Base-by-base conservation (phyloP, 2,888 invertebrate species). In the Phaedon cochleariae region DNA sequence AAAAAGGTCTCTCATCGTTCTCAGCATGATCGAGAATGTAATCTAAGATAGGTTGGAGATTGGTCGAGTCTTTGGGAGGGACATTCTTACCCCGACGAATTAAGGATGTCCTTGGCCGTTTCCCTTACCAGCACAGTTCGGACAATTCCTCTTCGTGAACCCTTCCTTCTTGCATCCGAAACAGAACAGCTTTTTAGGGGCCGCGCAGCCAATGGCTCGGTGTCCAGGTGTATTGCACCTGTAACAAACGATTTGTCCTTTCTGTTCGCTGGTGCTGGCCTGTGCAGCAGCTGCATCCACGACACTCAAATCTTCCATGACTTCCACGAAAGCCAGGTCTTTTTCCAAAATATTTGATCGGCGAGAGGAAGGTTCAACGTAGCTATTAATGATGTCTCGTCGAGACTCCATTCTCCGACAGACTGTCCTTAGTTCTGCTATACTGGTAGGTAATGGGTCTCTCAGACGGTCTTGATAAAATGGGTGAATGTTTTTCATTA, bases 401-500 rank as follows among this genome's bases (percentile, higher is more conserved):
- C n/a, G 3, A 6, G 41, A 3, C 9, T 41, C 41, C 41, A 41
- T 41, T 41, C n/a, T 41, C 3, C 59, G 45, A 20, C 48, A 48
- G 5, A 46, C 31, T 2, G 15, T n/a, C 1, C 59, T 26, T 3
- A 59, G 20, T 10, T 31, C 49, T 3, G 48, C 2, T 12, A 59
- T 0, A 3, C 15, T 20, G 1, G 31, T 29, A 20, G 34, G 49
- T 10, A 49, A 2, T 1, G 49, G 49, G 18, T 59, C 59, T n/a
- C 29, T 26, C 1, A 48, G 31, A 12, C 48, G 17, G n/a, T 59
- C 59, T 31, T 48, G 48, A 29, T 59, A 59, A 10, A 48, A 59
- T 17, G 59, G 59, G 20, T 49, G 59, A 10, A 59, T n/a, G 18
- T 41, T 4, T 31, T 58, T 22, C n/a, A n/a, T n/a, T n/a, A n/a